A percentile compares a stretch with the other conserved stretches of the same genome.
Conservation (phyloP, 1,140 invertebrate species). For the Scaptomyza montana region DNA sequence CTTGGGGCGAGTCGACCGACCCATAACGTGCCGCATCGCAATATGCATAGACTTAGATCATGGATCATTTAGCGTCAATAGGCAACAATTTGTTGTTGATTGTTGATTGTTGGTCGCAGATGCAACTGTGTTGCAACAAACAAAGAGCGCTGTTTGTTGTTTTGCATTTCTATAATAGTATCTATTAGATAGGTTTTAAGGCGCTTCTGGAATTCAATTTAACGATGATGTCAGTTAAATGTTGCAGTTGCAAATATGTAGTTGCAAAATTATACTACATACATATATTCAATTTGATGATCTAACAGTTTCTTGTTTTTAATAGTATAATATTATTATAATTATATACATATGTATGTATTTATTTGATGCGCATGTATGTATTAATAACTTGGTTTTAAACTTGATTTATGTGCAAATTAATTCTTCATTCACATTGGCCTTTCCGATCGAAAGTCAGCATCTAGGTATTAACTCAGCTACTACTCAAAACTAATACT, state of each 20-base stretch:
- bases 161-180: conserved; percentile 14
- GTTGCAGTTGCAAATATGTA: conserved; percentile 15
- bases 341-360: no score
- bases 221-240: conserved; percentile 34
- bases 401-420: conserved; percentile 48
- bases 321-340: neutral
- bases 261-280: conserved; percentile 7
- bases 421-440: conserved; percentile 18
- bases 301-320: conserved; percentile 1
- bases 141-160: conserved; percentile 21
- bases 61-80: conserved; percentile 39
- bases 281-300: neutral
- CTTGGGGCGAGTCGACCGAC: neutral
- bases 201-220: conserved; percentile 22
- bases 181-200: conserved; percentile 34
- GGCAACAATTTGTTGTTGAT: conserved; percentile 20
- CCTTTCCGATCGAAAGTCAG: neutral
- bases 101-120: conserved; percentile 1
- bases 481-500: conserved; percentile 10
- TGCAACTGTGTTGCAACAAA: conserved; percentile 5
- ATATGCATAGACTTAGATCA: conserved; percentile 23
- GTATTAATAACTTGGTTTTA: conserved; percentile 18
- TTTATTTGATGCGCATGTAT: conserved; percentile 24
- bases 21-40: neutral
- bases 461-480: conserved; percentile 27